These are phyloP conservation scores for Eonycteris spelaea DNA, from an alignment of 2,113 vertebrate genomes.

Conservation along the genomic window DNA sequence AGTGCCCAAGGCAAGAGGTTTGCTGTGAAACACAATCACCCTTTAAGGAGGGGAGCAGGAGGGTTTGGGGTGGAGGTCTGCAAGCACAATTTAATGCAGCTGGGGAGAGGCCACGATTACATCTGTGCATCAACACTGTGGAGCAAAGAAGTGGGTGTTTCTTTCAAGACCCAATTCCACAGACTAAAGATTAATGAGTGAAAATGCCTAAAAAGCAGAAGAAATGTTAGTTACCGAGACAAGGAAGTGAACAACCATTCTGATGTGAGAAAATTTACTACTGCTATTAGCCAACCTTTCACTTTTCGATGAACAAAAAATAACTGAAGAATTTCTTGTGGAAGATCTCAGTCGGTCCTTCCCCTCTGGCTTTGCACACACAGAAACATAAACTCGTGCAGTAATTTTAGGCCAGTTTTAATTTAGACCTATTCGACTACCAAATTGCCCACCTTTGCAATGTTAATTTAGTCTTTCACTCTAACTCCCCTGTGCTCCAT, in stretches of 20 bases:
- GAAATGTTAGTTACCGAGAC: constrained; percentile 34
- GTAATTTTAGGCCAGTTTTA: constrained; percentile 82
- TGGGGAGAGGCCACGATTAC: constrained; percentile 37
- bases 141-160: constrained; percentile 35
- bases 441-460: constrained; percentile 77
- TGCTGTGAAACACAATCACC: constrained; percentile 81
- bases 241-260: background rate
- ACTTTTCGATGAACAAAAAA: constrained; percentile 47
- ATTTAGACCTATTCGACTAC: constrained; percentile 75
- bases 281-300: constrained; percentile 33
- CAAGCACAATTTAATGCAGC: constrained; percentile 66
- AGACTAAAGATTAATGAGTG: constrained; percentile 67
- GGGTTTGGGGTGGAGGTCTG: constrained; percentile 68
- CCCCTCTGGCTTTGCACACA: background rate
- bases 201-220: constrained; percentile 65
- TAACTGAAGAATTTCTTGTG: constrained; percentile 41
- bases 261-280: constrained; percentile 27
- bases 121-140: constrained; percentile 49
- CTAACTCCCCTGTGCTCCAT: constrained; percentile 76
- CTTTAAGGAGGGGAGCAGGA: constrained; percentile 75
- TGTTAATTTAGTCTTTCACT: constrained; percentile 83
- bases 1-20: constrained; percentile 79
- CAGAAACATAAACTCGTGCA: constrained; percentile 25
- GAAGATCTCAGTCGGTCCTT: rapidly evolving
- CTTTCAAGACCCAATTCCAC: constrained; percentile 61